Percentiles rank a stretch among this genome's conserved stretches.
These are phyloP conservation scores for Hoplodrina blanda DNA, from an alignment of 2,888 invertebrate species.

Conservation along the genomic window DNA sequence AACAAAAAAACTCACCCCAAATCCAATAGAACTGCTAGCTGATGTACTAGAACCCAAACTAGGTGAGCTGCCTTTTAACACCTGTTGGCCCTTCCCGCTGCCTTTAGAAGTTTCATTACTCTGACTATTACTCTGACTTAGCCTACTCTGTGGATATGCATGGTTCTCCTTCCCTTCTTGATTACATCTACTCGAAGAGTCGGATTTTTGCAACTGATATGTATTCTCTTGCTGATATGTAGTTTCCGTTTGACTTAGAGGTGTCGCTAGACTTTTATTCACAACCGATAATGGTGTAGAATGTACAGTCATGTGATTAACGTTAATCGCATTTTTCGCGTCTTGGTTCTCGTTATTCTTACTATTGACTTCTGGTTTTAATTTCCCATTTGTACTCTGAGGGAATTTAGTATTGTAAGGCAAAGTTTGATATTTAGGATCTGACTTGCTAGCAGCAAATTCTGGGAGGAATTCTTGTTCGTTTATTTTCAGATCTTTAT, in stretches of 20 bases:
- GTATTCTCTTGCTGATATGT: slow-evolving; percentile 89
- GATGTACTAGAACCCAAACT: slow-evolving; percentile 81
- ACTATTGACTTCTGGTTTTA: slow-evolving; percentile 82
- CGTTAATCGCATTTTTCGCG: slow-evolving; percentile 83
- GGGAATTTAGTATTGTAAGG: slow-evolving; percentile 97
- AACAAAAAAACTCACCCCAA: slow-evolving; percentile 81
- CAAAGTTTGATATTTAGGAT: slow-evolving; percentile 97
- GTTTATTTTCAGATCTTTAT: slow-evolving; percentile 87
- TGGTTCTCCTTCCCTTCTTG: slow-evolving; percentile 90
- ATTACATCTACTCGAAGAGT: slow-evolving; percentile 88
- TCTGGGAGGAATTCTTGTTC: slow-evolving; percentile 91
- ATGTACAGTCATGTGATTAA: slow-evolving; percentile 90
- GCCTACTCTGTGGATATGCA: slow-evolving; percentile 89
- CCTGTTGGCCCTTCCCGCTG: slow-evolving; percentile 77
- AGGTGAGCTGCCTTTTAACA: slow-evolving; percentile 83
- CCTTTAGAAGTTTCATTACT: slow-evolving; percentile 81
- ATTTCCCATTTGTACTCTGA: slow-evolving; percentile 88
- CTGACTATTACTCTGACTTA: slow-evolving; percentile 85
- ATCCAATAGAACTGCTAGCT: slow-evolving; percentile 85
- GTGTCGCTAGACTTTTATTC: slow-evolving; percentile 92
- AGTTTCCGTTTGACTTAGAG: slow-evolving; percentile 90
- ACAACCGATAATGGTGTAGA: slow-evolving; percentile 89
- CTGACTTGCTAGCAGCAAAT: slow-evolving; percentile 95
- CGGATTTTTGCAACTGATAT: slow-evolving; percentile 90
- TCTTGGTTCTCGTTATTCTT: slow-evolving; percentile 80